Evolutionary conservation across 2,888 invertebrate genomes (phyloP).

Genomic region (Eristalinus sepulchralis): DNA sequence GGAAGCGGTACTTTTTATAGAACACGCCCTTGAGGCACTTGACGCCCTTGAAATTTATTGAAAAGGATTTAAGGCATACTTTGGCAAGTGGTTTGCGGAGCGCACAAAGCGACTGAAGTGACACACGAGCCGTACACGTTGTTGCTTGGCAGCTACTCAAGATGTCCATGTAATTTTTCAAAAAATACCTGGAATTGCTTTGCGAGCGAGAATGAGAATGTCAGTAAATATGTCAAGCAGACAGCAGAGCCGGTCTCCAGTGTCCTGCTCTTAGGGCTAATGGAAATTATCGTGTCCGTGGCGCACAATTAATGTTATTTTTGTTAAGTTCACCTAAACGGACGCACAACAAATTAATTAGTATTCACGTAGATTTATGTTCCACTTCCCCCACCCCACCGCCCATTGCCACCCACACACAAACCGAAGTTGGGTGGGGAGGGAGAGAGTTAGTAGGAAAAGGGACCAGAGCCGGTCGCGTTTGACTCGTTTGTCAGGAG

Average conservation of each 20-base stretch:
- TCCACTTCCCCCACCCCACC: not conserved
- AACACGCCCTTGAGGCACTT: not conserved
- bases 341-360: constrained; percentile 57
- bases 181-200: not conserved
- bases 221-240: too few relatives aligned
- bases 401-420: not conserved
- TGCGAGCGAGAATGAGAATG: too few relatives aligned
- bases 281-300: constrained; percentile 22
- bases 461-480: not conserved
- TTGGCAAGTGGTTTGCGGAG: not conserved
- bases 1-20: not conserved
- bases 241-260: not conserved
- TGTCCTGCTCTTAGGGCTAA: not conserved
- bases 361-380: constrained; percentile 55
- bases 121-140: too few relatives aligned
- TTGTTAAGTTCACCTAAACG: constrained; percentile 28
- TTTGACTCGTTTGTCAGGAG: constrained; percentile 53
- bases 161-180: not conserved
- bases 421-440: too few relatives aligned
- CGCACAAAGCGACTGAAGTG: too few relatives aligned
- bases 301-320: constrained; percentile 30
- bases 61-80: not conserved
- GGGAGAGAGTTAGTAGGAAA: not conserved
- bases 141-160: too few relatives aligned
- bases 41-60: not conserved